These are phyloP conservation scores for Eciton burchellii DNA, from an alignment of 1,140 invertebrate genomes.

Conservation along the genomic window DNA sequence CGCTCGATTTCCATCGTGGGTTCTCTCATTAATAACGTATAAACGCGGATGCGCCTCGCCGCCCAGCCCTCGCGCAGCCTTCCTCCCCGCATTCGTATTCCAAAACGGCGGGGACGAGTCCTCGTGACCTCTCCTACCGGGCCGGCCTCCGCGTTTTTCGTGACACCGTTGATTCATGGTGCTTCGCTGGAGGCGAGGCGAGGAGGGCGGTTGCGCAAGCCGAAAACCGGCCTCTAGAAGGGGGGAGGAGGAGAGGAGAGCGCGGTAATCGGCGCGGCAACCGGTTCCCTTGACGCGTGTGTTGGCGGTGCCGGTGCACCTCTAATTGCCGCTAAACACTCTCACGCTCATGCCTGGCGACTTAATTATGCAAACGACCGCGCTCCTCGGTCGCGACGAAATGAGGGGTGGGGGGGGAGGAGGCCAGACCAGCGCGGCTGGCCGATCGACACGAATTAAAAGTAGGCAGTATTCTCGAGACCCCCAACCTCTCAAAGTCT, in stretches of 20 bases:
- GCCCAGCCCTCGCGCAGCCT: too few relatives aligned
- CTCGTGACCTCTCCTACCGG: neutral
- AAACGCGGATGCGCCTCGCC: too few relatives aligned
- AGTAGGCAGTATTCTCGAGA: too few relatives aligned
- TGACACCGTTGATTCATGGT: constrained; percentile 20
- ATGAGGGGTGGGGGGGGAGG: too few relatives aligned
- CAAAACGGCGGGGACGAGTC: neutral
- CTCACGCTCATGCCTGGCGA: constrained; percentile 17
- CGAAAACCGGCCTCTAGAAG: constrained; percentile 46
- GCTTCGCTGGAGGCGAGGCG: constrained; percentile 7
- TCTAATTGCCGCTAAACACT: constrained; percentile 42
- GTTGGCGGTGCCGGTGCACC: neutral
- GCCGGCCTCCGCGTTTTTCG: neutral
- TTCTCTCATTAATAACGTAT: constrained; percentile 1
- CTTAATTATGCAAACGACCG: constrained; percentile 45
- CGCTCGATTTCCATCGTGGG: neutral
- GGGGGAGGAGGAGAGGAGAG: constrained; percentile 9
- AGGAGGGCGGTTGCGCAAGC: constrained; percentile 20
- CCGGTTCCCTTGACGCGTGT: constrained; percentile 2
- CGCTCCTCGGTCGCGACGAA: neutral
- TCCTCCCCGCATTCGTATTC: neutral
- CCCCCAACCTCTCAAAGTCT: too few relatives aligned
- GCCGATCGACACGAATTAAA: too few relatives aligned
- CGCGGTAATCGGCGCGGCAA: constrained; percentile 6
- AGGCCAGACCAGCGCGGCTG: too few relatives aligned